These are phyloP conservation scores for Crematogaster levior DNA, from an alignment of 2,888 invertebrate genomes.

Conservation along the genomic window DNA sequence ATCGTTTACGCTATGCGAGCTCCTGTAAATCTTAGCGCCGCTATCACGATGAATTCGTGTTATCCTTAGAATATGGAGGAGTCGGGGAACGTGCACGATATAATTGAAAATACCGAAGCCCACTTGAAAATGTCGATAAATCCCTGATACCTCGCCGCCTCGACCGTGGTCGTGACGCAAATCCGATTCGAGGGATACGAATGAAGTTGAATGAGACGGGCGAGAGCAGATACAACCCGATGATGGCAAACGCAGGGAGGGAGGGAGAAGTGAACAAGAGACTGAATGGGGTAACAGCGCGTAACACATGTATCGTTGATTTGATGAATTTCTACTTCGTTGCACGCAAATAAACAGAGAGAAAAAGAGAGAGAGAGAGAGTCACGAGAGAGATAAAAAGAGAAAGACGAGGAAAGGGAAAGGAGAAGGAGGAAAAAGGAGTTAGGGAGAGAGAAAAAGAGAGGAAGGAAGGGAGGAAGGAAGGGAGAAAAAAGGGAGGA, in stretches of 20 bases:
- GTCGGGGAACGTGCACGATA: conserved; percentile 37
- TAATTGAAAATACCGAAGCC: conserved; percentile 79
- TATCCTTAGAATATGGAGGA: conserved; percentile 41
- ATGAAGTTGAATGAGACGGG: conserved; percentile 46
- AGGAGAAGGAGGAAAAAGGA: background rate
- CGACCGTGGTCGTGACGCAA: conserved; percentile 33
- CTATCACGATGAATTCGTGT: conserved; percentile 52
- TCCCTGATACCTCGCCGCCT: conserved; percentile 53
- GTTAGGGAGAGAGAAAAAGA: too few species aligned
- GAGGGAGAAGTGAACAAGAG: conserved; percentile 25
- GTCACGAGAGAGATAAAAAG: background rate
- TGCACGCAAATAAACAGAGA: conserved; percentile 32
- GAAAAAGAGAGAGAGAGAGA: background rate
- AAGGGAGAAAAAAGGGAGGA: too few species aligned
- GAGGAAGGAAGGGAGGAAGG: too few species aligned
- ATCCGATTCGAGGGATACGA: conserved; percentile 59
- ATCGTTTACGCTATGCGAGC: background rate
- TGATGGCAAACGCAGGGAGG: conserved; percentile 36
- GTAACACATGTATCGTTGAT: conserved; percentile 81
- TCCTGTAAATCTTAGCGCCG: conserved; percentile 8
- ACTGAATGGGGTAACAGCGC: conserved; percentile 64
- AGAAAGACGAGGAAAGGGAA: too few species aligned
- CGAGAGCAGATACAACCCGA: conserved; percentile 28
- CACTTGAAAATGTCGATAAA: conserved; percentile 78
- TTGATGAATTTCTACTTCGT: conserved; percentile 71